Evolutionary conservation across 2,113 vertebrate species (phyloP), one percentile per base, ranked within the genome.

Genomic region (Lagopus muta): DNA sequence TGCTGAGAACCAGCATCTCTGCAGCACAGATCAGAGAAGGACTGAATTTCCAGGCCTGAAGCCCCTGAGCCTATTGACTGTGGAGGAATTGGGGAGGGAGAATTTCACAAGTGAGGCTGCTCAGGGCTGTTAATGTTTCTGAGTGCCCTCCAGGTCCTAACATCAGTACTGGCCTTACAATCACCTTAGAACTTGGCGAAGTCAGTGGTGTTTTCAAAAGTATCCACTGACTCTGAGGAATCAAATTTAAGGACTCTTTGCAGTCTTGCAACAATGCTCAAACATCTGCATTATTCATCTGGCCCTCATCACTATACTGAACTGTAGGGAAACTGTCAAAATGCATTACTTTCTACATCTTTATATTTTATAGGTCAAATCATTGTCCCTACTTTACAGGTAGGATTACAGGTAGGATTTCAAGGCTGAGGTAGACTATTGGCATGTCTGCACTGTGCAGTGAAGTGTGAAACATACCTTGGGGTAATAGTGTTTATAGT

Each of bases 251-350:
- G 52, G 57, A 55, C 45, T 52, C 48, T 40, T 34, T 75, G 55
- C 65, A 70, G 55, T 87, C 91, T 82, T 87, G 69, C 81, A 42
- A 34, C 64, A 85, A n/a, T 55, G 16, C 71, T 88, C 64, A 32
- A 58, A 58, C 7, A 80, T 61, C 79, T 82, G 48, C 74, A 70
- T 95, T 90, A 82, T 88, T 95, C 64, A 70, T 89, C 72, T 64
- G 54, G 28, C 60, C 32, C 43, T 88, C 55, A 54, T 83, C 34
- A 30, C 69, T 64, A 7, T 47, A 52, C 64, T 74, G 82, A 92
- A 84, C 77, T 92, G 54, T 21, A 58, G 79, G 75, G 75, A 91
- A 94, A 43, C 76, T 92, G 92, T 82, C 89, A 79, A 60, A 82
- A 93, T 43, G 2, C 24, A 71, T 92, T 87, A 66, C 48, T 65